Evolutionary conservation across 2,113 vertebrate species (phyloP), one percentile per base, ranked within the genome.

Genomic region (Sclerurus mexicanus): DNA sequence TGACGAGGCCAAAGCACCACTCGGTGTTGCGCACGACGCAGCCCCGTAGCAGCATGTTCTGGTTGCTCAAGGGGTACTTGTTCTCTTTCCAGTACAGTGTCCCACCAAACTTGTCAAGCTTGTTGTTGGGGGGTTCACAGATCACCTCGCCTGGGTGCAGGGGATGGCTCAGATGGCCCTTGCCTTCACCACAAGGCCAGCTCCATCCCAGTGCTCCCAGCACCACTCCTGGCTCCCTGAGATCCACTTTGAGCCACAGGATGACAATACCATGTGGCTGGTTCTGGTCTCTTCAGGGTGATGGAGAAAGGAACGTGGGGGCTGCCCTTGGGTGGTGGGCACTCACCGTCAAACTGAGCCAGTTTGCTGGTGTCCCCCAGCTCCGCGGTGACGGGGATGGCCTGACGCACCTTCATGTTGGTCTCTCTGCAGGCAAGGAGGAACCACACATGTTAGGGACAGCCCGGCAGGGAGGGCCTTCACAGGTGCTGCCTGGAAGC

Each of bases 351-450:
- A 50, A 99, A 99, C 14, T 59, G 96, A 59, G 99, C 99, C 74
- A 99, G 98, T 87, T 98, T 98, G 94, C 98, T 97, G 49, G 98
- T 98, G 96, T 99, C 98, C 19, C 98, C 98, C 52, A 99, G 88
- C 86, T 99, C 98, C 0, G 98, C 98, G 19, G 99, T 99, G 93
- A 99, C 97, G 0, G 99, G 98, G 55, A 98, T 98, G 3, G 99
- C 99, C 97, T 99, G 99, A 3, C 99, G 99, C 67, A 99, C 99
- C 93, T 99, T 99, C 99, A 98, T 99, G 97, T 99, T 99, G 76
- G 99, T 99, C 97, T 99, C 99, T 64, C 99, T 99, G 97, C 7
- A 95, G 50, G 35, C 18, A 87, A 68, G 55, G 55, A 84, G 67
- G 33, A 53, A 37, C 28, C 52, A 21, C 0, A 16, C 0, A 1